Percentiles rank a stretch among this genome's conserved stretches.
phyloP scores from a whole-genome alignment of 2,888 invertebrate species.

The Scaptomyza cyrtandrae region DNA sequence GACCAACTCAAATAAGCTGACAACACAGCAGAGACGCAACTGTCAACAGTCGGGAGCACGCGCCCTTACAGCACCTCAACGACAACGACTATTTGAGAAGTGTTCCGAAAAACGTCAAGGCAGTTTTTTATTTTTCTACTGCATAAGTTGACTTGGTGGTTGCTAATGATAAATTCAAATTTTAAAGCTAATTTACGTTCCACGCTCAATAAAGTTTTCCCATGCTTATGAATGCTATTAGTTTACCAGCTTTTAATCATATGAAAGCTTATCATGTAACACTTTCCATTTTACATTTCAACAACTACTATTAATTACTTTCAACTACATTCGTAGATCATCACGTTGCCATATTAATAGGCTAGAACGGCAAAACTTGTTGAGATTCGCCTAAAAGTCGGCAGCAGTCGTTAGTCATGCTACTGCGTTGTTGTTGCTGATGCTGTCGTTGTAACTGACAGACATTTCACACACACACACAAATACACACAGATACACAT shows the following conservation, averaged over 20 bases:
- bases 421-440: constrained; percentile 15
- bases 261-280: neutral
- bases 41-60: constrained; percentile 60
- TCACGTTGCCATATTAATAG: constrained; percentile 22
- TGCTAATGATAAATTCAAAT: neutral
- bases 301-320: neutral
- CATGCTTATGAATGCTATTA: neutral
- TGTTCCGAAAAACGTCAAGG: constrained; percentile 19
- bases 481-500: constrained; percentile 9
- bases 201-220: neutral
- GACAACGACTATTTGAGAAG: constrained; percentile 28
- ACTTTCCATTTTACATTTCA: neutral
- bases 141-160: constrained; percentile 6
- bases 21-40: constrained; percentile 54
- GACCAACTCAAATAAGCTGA: constrained; percentile 69
- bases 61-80: constrained; percentile 36
- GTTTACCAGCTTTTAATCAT: neutral
- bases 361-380: neutral
- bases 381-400: constrained; percentile 31
- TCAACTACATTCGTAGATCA: constrained; percentile 4
- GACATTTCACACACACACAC: constrained; percentile 30
- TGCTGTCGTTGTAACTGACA: constrained; percentile 42
- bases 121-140: neutral
- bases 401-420: constrained; percentile 28
- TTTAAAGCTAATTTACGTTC: no score